Evolutionary conservation across 2,888 invertebrate species (phyloP), one percentile per base, ranked within the genome.

Genomic region (Metopia argyrocephala): DNA sequence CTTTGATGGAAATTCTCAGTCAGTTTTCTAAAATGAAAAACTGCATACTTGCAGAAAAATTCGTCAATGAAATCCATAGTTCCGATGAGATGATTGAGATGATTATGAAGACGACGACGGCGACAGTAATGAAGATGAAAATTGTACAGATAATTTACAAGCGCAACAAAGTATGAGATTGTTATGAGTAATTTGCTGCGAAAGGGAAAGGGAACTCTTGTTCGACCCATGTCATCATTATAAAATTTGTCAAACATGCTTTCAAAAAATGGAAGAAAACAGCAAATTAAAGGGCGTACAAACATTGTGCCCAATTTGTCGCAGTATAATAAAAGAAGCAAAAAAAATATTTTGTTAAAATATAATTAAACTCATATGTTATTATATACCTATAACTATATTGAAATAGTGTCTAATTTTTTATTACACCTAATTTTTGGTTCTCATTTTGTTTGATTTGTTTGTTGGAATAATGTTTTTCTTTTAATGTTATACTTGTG

Each of bases 201-300:
- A 68, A 38, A 68, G 45, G 27, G 45, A 68, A 68, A 38, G 68
- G 31, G 20, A 68, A 21, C 18, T 68, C 31, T 18, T 68, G n/a
- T 68, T 68, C 45, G 45, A 68, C 20, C 57, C 57, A 20, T 57
- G 31, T 20, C n/a, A 68, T 54, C 54, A 68, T 66, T 66, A 52
- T 66, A 66, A 66, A 54, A 31, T 66, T 23, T 66, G 52, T 38
- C 66, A 66, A 54, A 48, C 45, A 50, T 65, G 28, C 65, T 65
- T 50, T 65, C 46, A 65, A 18, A 48, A 65, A 46, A 65, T 65
- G 52, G 50, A 65, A 50, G 46, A 64, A 31, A 52, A 48, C 48
- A 48, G 65, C 27, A 46, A 65, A 38, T 38, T 23, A 65, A 46
- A 46, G 20, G 66, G 56, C 25, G 38, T 59, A 28, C 28, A 28